Conservation (phyloP, 2,797 vertebrate species). For the Mycteria americana region DNA sequence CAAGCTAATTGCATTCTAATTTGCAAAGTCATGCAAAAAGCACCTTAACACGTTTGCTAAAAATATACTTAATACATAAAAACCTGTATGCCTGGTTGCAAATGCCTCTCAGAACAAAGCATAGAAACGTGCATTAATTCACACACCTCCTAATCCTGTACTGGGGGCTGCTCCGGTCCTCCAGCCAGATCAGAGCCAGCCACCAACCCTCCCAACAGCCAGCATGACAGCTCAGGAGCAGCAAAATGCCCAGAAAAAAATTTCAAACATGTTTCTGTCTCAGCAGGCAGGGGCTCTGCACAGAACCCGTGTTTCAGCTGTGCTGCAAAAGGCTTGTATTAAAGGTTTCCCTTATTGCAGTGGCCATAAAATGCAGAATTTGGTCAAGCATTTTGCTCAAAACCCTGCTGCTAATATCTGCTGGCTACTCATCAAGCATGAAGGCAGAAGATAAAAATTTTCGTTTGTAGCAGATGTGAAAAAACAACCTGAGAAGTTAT, state of each 20-base stretch:
- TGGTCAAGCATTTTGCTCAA: background rate
- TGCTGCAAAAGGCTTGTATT: background rate
- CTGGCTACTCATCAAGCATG: no score
- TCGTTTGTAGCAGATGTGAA: background rate
- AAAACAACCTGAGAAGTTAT: background rate
- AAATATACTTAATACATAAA: background rate
- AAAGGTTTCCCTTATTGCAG: background rate
- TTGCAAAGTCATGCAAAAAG: background rate
- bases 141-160: background rate
- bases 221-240: background rate
- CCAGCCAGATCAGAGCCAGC: background rate
- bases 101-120: background rate
- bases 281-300: background rate
- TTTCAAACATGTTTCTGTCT: fast-evolving
- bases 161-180: no score
- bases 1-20: background rate
- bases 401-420: background rate
- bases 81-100: background rate
- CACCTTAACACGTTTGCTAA: background rate
- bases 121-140: fast-evolving
- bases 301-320: fast-evolving
- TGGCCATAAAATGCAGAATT: background rate
- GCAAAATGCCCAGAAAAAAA: background rate
- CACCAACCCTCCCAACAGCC: background rate
- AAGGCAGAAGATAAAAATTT: background rate